Percentiles rank a stretch among this genome's conserved stretches.
These are phyloP conservation scores for Blennius ocellaris DNA, from an alignment of 2,113 vertebrate genomes.

Conservation along the genomic window DNA sequence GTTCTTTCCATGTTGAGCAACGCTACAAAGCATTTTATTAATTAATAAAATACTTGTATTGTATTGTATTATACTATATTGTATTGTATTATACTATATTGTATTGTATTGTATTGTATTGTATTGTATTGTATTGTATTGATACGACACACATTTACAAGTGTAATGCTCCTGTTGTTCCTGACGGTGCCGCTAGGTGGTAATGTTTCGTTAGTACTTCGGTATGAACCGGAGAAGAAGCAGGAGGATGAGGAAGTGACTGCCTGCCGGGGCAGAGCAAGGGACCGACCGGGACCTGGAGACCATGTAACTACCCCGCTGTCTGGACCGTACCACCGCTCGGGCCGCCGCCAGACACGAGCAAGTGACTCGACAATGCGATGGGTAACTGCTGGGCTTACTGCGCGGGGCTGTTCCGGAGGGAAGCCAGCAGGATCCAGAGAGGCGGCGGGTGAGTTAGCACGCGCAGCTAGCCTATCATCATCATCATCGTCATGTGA, in stretches of 20 bases:
- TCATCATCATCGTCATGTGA: constrained; percentile 39
- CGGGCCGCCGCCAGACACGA: constrained; percentile 32
- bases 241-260: constrained; percentile 60
- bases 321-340: constrained; percentile 10
- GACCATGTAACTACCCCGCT: constrained; percentile 39
- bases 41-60: too few species aligned
- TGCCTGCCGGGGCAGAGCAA: neutral
- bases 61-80: too few species aligned
- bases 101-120: too few species aligned
- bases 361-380: constrained; percentile 72
- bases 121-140: too few species aligned
- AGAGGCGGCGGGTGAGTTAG: constrained; percentile 82
- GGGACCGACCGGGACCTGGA: neutral
- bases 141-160: too few species aligned
- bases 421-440: constrained; percentile 80
- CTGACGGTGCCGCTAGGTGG: constrained; percentile 36
- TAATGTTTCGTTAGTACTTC: constrained; percentile 14
- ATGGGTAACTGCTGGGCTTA: constrained; percentile 85
- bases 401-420: constrained; percentile 78
- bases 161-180: too few species aligned
- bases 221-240: constrained; percentile 28
- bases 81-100: too few species aligned
- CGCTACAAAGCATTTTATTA: too few species aligned
- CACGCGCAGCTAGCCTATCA: constrained; percentile 41
- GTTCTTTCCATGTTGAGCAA: too few species aligned